Evolutionary conservation across 1,140 invertebrate genomes (phyloP).

Genomic region (Leptopilina boulardi): DNA sequence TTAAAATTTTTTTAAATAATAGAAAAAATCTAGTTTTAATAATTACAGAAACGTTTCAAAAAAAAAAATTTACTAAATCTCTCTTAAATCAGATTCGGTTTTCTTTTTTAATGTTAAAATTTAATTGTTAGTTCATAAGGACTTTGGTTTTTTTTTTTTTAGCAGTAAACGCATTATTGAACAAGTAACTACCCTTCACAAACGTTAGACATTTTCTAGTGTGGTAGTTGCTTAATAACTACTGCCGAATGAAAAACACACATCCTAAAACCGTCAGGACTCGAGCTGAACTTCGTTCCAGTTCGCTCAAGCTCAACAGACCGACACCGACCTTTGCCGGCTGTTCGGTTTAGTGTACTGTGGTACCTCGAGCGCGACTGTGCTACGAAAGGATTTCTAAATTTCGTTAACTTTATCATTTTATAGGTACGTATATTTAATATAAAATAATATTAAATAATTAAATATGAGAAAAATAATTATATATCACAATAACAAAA

Average conservation of each 20-base stretch:
- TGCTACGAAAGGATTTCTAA: conserved; percentile 44
- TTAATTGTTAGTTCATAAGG: background rate
- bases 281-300: conserved; percentile 53
- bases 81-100: too few species aligned
- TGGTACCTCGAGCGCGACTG: conserved; percentile 52
- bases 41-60: too few species aligned
- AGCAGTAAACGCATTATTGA: background rate
- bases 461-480: background rate
- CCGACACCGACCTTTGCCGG: conserved; percentile 55
- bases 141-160: background rate
- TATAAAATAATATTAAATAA: conserved; percentile 16
- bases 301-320: conserved; percentile 54
- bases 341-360: conserved; percentile 55
- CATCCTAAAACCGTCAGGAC: background rate
- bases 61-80: too few species aligned
- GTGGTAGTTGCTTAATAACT: background rate
- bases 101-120: background rate
- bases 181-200: background rate
- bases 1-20: too few species aligned
- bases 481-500: background rate
- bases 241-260: background rate
- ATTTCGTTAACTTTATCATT: conserved; percentile 40
- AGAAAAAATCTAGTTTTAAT: too few species aligned
- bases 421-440: conserved; percentile 30
- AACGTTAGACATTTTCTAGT: background rate